A percentile compares a stretch with the other conserved stretches of the same genome.
These are phyloP conservation scores for Drosophila eugracilis DNA, from an alignment of 1,140 invertebrate species.

Conservation along the genomic window DNA sequence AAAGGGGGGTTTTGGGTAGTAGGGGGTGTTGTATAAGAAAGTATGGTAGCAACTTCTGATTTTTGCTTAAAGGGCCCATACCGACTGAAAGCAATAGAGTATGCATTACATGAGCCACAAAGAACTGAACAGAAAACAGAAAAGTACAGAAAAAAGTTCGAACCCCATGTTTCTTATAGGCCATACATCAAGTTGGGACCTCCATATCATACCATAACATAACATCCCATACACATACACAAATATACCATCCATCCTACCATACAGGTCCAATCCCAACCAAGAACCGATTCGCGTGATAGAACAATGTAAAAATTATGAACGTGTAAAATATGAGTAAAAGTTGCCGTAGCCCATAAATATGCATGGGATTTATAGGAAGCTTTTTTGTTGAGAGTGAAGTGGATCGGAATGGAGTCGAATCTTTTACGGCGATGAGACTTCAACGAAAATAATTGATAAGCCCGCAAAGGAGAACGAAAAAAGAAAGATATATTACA, in stretches of 20 bases:
- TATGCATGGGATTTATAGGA: slow-evolving; percentile 58
- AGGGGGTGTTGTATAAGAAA: slow-evolving; percentile 30
- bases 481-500: not conserved
- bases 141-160: slow-evolving; percentile 26
- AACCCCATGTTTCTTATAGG: slow-evolving; percentile 44
- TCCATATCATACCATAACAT: slow-evolving; percentile 10
- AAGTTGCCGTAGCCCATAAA: slow-evolving; percentile 57
- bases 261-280: slow-evolving; percentile 10
- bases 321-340: slow-evolving; percentile 72
- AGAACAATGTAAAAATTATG: slow-evolving; percentile 81
- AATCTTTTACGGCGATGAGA: slow-evolving; percentile 53
- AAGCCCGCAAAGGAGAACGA: slow-evolving; percentile 25
- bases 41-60: slow-evolving; percentile 65
- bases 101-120: slow-evolving; percentile 65
- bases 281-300: slow-evolving; percentile 68
- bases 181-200: slow-evolving; percentile 52
- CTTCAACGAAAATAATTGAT: slow-evolving; percentile 69
- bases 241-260: not conserved
- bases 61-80: slow-evolving; percentile 67
- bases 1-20: slow-evolving; percentile 14
- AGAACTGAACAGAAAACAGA: slow-evolving; percentile 10
- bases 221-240: not conserved
- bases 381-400: slow-evolving; percentile 12
- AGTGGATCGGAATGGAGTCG: slow-evolving; percentile 10
- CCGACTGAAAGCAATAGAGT: slow-evolving; percentile 80